phyloP scores from a whole-genome alignment of 2,113 vertebrate species.

The Thamnophis sirtalis region DNA sequence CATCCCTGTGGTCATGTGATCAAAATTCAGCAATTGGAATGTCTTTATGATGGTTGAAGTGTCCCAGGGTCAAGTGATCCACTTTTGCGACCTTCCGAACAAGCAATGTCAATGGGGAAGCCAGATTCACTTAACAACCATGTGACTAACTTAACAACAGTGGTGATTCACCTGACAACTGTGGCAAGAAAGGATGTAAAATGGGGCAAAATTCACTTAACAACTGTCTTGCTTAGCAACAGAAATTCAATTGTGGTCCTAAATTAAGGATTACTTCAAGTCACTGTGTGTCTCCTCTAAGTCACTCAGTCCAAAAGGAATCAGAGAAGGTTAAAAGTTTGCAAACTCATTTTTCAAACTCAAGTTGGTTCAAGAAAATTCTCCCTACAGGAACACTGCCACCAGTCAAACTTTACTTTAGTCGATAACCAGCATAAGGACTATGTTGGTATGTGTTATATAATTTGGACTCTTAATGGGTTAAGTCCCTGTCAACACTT shows the following conservation, averaged over 20 bases:
- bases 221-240: too few species aligned
- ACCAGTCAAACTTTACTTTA: background rate
- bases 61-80: background rate
- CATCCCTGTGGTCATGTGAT: background rate
- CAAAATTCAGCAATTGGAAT: background rate
- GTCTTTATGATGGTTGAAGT: background rate
- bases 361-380: background rate
- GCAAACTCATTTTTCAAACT: background rate
- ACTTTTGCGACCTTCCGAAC: too few species aligned
- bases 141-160: background rate
- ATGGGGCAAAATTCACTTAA: background rate
- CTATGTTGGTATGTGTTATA: background rate
- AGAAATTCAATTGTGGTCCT: background rate
- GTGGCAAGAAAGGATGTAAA: background rate
- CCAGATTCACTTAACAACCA: background rate
- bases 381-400: background rate
- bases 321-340: background rate
- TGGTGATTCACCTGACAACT: background rate
- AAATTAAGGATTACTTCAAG: background rate
- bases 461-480: background rate
- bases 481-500: background rate
- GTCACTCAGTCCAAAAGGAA: background rate
- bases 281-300: background rate
- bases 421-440: background rate
- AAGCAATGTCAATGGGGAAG: too few species aligned